Percentiles rank a stretch among this genome's conserved stretches.
Evolutionary conservation across 2,888 invertebrate species (phyloP).

Genomic region (Micropterix aruncella): DNA sequence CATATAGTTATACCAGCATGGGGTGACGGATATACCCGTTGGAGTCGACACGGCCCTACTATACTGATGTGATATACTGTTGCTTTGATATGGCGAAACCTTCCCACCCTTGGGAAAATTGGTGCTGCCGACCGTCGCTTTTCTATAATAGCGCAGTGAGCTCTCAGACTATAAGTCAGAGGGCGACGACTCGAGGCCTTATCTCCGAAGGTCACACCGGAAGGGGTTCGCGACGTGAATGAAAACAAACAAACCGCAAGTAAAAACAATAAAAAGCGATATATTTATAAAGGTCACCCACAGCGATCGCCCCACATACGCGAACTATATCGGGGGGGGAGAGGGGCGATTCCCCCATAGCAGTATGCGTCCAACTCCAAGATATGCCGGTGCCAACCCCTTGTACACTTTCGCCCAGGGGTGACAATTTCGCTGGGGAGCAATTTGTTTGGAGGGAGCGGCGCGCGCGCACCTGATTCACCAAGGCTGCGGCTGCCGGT

Average conservation of each 20-base stretch:
- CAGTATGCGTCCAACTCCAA: not conserved
- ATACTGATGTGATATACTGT: too few species aligned
- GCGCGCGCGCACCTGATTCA: not conserved
- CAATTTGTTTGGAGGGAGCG: not conserved
- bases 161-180: too few species aligned
- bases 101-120: too few species aligned
- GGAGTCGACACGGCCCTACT: too few species aligned
- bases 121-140: too few species aligned
- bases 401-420: not conserved
- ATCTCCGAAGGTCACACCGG: not conserved
- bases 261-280: not conserved
- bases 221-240: not conserved
- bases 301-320: not conserved
- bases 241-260: not conserved
- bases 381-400: not conserved
- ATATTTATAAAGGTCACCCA: not conserved
- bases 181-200: too few species aligned
- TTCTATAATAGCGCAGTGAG: too few species aligned
- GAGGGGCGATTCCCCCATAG: not conserved
- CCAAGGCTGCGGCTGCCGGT: too few species aligned
- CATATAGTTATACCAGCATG: too few species aligned
- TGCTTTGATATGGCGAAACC: too few species aligned
- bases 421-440: not conserved
- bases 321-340: not conserved
- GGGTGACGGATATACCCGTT: too few species aligned